Conservation (phyloP, 2,888 invertebrate genomes). For the Poecilus cupreus region DNA sequence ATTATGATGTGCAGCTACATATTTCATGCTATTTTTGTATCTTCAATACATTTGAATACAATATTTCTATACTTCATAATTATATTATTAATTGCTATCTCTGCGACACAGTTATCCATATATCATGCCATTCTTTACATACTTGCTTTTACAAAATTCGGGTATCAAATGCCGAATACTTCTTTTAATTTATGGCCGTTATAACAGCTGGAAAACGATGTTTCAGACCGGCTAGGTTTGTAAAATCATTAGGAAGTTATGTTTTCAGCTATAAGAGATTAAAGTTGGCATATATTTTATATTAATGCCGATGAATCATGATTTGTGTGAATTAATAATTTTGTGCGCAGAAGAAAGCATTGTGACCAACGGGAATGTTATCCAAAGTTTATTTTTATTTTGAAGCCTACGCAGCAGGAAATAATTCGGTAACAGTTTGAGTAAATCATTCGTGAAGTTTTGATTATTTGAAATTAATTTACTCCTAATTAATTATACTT, state of each 20-base stretch:
- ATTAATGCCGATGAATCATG: constrained; percentile 5
- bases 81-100: background rate
- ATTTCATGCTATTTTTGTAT: too few species aligned
- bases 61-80: too few species aligned
- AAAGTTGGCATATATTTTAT: background rate
- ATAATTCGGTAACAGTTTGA: too few species aligned
- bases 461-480: too few species aligned
- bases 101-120: background rate
- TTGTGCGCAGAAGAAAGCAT: background rate
- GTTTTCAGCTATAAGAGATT: background rate
- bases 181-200: background rate
- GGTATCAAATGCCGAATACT: background rate
- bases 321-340: background rate
- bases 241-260: background rate
- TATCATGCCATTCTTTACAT: background rate
- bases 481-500: too few species aligned
- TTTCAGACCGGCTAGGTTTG: background rate
- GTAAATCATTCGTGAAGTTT: too few species aligned
- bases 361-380: background rate
- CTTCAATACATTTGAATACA: background rate
- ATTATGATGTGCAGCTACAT: too few species aligned
- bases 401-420: too few species aligned
- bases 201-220: constrained; percentile 2
- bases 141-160: background rate
- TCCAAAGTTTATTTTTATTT: background rate